Base-by-base conservation (phyloP, 2,797 vertebrate species). In the Gymnoscopelus braueri region DNA sequence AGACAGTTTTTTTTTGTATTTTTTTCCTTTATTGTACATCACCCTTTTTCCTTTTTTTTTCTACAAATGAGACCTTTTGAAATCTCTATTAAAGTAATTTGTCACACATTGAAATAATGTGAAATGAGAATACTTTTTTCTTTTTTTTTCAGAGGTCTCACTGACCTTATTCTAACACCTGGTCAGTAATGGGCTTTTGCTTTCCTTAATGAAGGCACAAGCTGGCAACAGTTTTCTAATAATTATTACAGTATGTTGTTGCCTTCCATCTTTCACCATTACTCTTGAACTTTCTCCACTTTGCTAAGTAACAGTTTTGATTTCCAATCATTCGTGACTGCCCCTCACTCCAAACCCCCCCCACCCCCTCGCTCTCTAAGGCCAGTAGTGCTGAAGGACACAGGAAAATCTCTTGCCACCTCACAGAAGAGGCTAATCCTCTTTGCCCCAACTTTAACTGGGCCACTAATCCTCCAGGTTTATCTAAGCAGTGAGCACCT, bases 371-470 rank as follows among this genome's bases (percentile, higher is more conserved):
- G 23, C 63, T 68, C 78, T 83, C 65, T 54, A 74, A 89, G 88
- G 78, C 94, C 85, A 59, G 86, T 79, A 81, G 80, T 1, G 69
- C 84, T 94, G 93, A 94, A 95, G 94, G 93, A 93, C 93, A 93
- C 87, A 66, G 80, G 88, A 91, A 91, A 91, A 93, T 93, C 92
- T 92, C 88, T 91, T 83, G 85, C 87, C 90, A 93, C 93, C 93
- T 92, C 91, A 88, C 87, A 87, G 91, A 89, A 91, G 85, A 93
- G 89, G 91, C 91, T 95, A 95, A 95, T 94, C 94, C 90, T 94
- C 94, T 95, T 95, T 95, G 92, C 90, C 88, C 88, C 91, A 93
- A 94, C 91, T 94, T 93, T 94, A 93, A 94, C 92, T 91, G 92
- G 92, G 92, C 92, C 90, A 93, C 91, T 95, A 95, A 95, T 95